Conservation (phyloP, 2,888 invertebrate genomes). For the Crepidodera aurea region DNA sequence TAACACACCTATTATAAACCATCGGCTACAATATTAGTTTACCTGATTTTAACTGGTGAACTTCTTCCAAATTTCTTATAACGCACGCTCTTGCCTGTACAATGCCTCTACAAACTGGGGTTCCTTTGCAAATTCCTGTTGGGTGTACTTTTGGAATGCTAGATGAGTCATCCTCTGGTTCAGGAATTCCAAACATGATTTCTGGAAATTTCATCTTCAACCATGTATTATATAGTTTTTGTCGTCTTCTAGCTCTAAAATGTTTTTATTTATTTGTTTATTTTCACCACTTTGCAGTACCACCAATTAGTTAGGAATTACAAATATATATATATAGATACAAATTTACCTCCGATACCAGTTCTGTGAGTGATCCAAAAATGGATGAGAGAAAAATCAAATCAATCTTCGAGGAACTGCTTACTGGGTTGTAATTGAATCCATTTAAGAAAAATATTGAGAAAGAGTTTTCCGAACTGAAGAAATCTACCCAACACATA, state of each 20-base stretch:
- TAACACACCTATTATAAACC: no score
- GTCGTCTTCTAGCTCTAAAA: slow-evolving; percentile 71
- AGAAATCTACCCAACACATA: no score
- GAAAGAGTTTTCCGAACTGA: no score
- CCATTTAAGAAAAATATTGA: no score
- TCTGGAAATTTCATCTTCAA: slow-evolving; percentile 71
- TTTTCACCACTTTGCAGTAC: background rate
- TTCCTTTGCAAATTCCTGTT: slow-evolving; percentile 62
- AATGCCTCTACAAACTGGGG: slow-evolving; percentile 76
- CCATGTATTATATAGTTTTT: slow-evolving; percentile 69
- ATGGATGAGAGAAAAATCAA: no score
- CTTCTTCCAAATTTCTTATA: slow-evolving; percentile 73
- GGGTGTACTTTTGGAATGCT: slow-evolving; percentile 22
- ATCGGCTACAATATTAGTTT: no score
- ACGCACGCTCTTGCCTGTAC: slow-evolving; percentile 77
- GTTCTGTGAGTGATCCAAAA: no score
- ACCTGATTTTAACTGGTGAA: slow-evolving; percentile 56
- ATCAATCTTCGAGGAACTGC: no score
- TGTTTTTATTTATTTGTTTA: background rate
- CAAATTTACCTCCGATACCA: no score
- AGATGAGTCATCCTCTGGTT: slow-evolving; percentile 38
- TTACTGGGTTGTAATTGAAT: no score
- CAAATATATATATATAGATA: no score
- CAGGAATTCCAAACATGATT: slow-evolving; percentile 57
- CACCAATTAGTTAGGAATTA: no score